Base-by-base conservation (phyloP, 2,888 invertebrate genomes). In the Teleiodes luculella region DNA sequence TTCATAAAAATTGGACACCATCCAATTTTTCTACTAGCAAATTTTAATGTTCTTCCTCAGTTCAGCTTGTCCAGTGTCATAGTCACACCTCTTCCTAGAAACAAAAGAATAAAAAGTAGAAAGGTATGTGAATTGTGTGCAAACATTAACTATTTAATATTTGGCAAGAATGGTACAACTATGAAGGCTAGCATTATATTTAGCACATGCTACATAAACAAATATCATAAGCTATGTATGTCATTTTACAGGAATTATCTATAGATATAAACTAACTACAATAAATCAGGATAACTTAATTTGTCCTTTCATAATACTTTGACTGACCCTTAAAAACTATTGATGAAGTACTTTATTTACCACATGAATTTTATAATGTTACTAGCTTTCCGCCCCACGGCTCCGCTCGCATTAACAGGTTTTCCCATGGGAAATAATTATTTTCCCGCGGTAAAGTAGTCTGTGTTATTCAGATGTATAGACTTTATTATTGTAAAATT, bases 11-110 rank as follows among this genome's bases (percentile, higher is more conserved):
- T 86, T 87, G 88, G 88, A 81, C 62, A 58, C 28, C 58, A 64
- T 86, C 88, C 88, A 88, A 88, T 82, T 82, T 79, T 83, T 82
- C 74, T 79, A 67, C 68, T 60, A 60, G 70, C 67, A 50, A 14
- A 37, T 28, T 48, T 39, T 39, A 20, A 72, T 68, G 75, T 83
- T 83, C 79, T 78, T 70, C 68, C 53, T 28, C 24, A n/a, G 39
- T 28, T 13, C 28, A 28, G 43, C 28, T 20, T 20, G 13, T 24
- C 10, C 24, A 14, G 39, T 37, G 14, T 10, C 10, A 18, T 1
- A 33, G 4, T 11, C n/a, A 33, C 33, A 33, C n/a, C 10, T 24
- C 20, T 20, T 41, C 24, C 24, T 24, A 24, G 24, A 4, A 24
- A 24, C 3, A 24, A 24, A 24, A 24, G 3, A 24, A 24, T 3